Percentiles rank a stretch among this genome's conserved stretches.
Conservation (phyloP, 30 jellyfish, hydroid and myxozoan genomes). For the Cassiopea xamachana region DNA sequence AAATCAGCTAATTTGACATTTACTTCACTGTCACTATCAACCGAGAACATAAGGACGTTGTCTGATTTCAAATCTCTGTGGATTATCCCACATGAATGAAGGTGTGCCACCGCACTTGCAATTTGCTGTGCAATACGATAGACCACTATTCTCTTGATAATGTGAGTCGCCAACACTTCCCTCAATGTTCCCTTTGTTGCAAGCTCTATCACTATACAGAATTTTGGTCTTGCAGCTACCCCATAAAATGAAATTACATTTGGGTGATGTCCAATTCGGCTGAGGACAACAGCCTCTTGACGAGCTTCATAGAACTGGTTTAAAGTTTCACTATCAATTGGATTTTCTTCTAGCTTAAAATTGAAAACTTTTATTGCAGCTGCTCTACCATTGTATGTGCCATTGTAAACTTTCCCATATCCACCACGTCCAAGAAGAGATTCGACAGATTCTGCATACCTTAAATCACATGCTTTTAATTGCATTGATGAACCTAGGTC, state of each 20-base stretch:
- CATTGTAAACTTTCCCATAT: constrained; percentile 88
- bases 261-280: constrained; percentile 86
- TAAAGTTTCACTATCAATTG: constrained; percentile 40
- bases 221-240: constrained; percentile 76
- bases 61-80: constrained; percentile 97
- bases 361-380: constrained; percentile 87
- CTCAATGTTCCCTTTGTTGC: constrained; percentile 85
- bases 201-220: constrained; percentile 88
- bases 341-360: constrained; percentile 51
- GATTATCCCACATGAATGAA: constrained; percentile 76
- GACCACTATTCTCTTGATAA: constrained; percentile 44
- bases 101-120: constrained; percentile 77
- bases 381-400: constrained; percentile 56
- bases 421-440: constrained; percentile 83
- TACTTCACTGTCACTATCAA: constrained; percentile 61
- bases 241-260: constrained; percentile 81
- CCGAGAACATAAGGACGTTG: constrained; percentile 80
- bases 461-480: constrained; percentile 49
- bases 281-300: constrained; percentile 87
- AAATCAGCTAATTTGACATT: constrained; percentile 91
- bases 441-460: constrained; percentile 48
- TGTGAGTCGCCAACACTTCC: constrained; percentile 12
- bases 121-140: constrained; percentile 88
- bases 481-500: constrained; percentile 72
- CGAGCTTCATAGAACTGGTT: constrained; percentile 87